phyloP scores from a whole-genome alignment of 64 coral and sea anemone genomes.

The Dendronephthya gigantea region DNA sequence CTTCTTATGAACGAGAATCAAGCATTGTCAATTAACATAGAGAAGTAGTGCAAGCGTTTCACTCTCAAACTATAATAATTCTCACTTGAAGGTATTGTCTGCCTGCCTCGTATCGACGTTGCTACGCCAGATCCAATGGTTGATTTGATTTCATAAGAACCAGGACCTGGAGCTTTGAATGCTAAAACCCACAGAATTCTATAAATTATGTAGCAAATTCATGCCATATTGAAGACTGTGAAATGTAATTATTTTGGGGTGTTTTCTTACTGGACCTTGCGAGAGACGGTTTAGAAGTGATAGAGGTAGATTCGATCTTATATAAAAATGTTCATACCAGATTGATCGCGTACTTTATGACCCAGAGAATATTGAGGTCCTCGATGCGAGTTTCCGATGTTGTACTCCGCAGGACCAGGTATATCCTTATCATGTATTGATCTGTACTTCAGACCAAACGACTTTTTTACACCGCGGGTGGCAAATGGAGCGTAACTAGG shows the following conservation, averaged over 20 bases:
- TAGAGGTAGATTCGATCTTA: background rate
- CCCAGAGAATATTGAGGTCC: background rate
- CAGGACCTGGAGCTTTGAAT: constrained; percentile 18
- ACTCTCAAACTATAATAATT: background rate
- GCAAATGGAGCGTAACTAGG: constrained; percentile 26
- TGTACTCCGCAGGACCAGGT: background rate
- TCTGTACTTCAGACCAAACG: constrained; percentile 28
- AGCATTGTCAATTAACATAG: no score
- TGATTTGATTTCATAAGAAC: constrained; percentile 32
- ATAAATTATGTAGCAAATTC: background rate
- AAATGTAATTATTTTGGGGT: no score
- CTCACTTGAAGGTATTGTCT: constrained; percentile 14
- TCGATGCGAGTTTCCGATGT: background rate
- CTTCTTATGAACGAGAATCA: no score
- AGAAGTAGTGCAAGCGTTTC: background rate
- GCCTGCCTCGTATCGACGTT: constrained; percentile 25
- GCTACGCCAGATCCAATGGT: constrained; percentile 35
- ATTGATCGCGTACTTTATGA: background rate
- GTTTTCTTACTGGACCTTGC: background rate
- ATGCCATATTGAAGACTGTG: background rate
- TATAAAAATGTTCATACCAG: background rate
- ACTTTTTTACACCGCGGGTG: constrained; percentile 11
- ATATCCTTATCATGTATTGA: background rate
- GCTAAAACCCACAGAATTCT: background rate
- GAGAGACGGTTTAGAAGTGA: no score